Evolutionary conservation across 2,113 vertebrate species (phyloP).

Genomic region (Loxodonta africana): DNA sequence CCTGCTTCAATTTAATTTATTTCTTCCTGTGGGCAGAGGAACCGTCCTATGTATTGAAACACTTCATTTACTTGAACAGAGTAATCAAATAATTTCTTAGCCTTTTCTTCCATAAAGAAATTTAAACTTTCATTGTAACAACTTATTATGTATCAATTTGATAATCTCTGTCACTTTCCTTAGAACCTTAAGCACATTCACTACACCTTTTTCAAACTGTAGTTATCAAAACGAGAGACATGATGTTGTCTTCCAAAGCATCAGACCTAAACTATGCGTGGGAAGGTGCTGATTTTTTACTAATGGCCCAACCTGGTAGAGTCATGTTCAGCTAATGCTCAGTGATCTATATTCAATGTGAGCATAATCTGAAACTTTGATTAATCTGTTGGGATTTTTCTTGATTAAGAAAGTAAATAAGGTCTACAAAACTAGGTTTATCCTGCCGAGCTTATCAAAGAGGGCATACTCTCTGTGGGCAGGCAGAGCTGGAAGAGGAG

Average conservation of each 20-base stretch:
- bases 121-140: not conserved
- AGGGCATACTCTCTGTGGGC: not conserved
- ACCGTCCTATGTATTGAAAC: not conserved
- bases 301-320: not conserved
- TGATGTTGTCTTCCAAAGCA: not conserved
- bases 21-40: not conserved
- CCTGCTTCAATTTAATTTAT: not conserved
- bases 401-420: not conserved
- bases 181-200: not conserved
- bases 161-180: not conserved
- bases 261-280: not conserved
- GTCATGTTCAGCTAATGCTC: not conserved
- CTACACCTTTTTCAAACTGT: not conserved
- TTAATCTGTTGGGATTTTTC: not conserved
- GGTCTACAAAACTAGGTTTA: not conserved
- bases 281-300: constrained; percentile 1
- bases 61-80: not conserved
- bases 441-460: not conserved
- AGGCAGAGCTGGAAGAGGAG: not conserved
- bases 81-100: not conserved
- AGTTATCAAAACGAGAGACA: not conserved
- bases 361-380: not conserved
- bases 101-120: not conserved
- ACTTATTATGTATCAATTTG: not conserved
- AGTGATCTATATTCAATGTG: not conserved